A percentile compares a stretch with the other conserved stretches of the same genome.
Conservation (phyloP, 2,113 vertebrate species). For the Osmerus mordax region DNA sequence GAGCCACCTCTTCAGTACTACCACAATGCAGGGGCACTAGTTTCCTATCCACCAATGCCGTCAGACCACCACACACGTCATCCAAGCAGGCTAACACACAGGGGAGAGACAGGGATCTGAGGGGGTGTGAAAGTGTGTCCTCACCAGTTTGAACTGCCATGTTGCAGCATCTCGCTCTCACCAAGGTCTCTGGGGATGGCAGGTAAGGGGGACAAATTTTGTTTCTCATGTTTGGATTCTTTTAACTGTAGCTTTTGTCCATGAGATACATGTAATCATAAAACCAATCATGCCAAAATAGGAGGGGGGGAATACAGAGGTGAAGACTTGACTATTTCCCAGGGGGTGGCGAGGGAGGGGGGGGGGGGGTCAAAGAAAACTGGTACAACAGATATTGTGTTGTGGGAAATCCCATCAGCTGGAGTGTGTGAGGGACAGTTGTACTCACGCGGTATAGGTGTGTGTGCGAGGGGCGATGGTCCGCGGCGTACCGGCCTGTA, state of each 20-base stretch:
- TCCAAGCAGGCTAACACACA: slow-evolving; percentile 28
- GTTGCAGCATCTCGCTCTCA: slow-evolving; percentile 74
- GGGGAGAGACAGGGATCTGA: slow-evolving; percentile 16
- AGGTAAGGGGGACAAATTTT: slow-evolving; percentile 71
- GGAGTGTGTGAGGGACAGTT: too few relatives aligned
- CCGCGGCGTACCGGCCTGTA: slow-evolving; percentile 79
- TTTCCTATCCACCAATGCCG: slow-evolving; percentile 5
- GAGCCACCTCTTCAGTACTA: background rate
- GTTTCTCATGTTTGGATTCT: slow-evolving; percentile 39
- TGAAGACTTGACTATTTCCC: background rate
- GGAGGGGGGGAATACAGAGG: slow-evolving; percentile 9
- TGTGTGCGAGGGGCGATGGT: slow-evolving; percentile 86
- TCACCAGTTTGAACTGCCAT: slow-evolving; percentile 73
- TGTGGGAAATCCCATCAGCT: too few relatives aligned
- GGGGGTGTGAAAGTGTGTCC: slow-evolving; percentile 54
- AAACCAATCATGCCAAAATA: slow-evolving; percentile 27
- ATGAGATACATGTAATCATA: slow-evolving; percentile 47
- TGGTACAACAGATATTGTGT: background rate
- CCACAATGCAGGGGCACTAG: background rate
- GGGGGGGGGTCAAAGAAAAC: background rate
- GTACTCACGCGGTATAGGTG: slow-evolving; percentile 82
- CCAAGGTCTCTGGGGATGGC: slow-evolving; percentile 73
- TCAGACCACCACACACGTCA: slow-evolving; percentile 13
- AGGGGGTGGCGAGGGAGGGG: background rate
- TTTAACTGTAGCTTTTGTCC: background rate